Evolutionary conservation across 1,140 invertebrate species (phyloP).

Genomic region (Drosophila navojoa): DNA sequence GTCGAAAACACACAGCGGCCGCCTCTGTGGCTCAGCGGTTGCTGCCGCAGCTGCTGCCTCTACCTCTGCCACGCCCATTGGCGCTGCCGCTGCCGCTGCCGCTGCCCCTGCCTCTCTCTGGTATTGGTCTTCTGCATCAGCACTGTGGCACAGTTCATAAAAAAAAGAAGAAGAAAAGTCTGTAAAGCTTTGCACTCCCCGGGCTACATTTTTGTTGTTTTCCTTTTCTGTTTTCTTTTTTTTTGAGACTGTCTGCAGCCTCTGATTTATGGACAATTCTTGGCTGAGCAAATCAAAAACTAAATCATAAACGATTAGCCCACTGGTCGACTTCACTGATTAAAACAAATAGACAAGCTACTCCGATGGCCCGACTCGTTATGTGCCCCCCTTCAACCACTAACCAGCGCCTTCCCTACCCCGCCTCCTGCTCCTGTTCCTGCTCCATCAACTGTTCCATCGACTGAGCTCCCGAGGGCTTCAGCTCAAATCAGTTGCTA

Average conservation of each 20-base stretch:
- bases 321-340: conserved; percentile 68
- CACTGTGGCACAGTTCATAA: background rate
- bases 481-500: conserved; percentile 70
- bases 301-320: conserved; percentile 79
- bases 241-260: background rate
- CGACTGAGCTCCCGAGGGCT: conserved; percentile 12
- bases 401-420: background rate
- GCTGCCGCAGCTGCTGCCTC: conserved; percentile 8
- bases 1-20: conserved; percentile 78
- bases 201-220: conserved; percentile 1
- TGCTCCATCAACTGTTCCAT: background rate
- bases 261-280: conserved; percentile 62
- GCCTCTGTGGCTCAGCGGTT: conserved; percentile 48
- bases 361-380: conserved; percentile 10
- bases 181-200: conserved; percentile 12
- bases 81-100: background rate
- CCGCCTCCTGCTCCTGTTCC: background rate
- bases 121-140: conserved; percentile 4
- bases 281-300: conserved; percentile 68
- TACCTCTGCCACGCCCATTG: background rate
- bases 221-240: too few species aligned
- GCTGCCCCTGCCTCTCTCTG: background rate
- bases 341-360: conserved; percentile 59
- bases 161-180: conserved; percentile 8
- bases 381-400: background rate